phyloP scores from a whole-genome alignment of 2,113 vertebrate species.

The Tapirus terrestris region DNA sequence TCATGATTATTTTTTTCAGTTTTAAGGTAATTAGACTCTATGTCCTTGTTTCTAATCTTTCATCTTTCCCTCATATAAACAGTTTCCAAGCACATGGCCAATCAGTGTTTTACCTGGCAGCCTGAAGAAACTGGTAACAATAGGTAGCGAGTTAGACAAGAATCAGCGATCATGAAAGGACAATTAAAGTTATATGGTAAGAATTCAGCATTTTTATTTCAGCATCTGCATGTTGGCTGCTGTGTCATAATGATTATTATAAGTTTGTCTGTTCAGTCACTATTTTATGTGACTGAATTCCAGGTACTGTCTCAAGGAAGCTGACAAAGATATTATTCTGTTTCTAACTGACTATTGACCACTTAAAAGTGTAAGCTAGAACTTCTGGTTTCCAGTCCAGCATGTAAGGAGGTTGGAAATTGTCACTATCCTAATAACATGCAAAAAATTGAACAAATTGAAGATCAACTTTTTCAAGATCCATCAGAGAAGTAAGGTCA shows the following conservation, averaged over 20 bases:
- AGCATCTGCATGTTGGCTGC: neutral
- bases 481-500: neutral
- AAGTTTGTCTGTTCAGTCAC: neutral
- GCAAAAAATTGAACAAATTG: neutral
- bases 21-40: neutral
- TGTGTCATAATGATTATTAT: neutral
- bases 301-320: neutral
- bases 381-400: neutral
- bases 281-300: neutral
- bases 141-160: neutral
- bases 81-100: neutral
- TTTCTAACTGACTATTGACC: neutral
- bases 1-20: neutral
- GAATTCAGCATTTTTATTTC: neutral
- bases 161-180: neutral
- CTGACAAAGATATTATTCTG: neutral
- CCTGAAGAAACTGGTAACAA: neutral
- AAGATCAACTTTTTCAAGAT: neutral
- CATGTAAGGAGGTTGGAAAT: neutral
- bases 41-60: neutral
- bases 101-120: neutral
- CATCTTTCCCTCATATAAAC: neutral
- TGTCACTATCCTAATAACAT: neutral
- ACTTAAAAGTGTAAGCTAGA: neutral
- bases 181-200: neutral